Base-by-base conservation (phyloP, 2,888 invertebrate species). In the Sinotaia quadrata region DNA sequence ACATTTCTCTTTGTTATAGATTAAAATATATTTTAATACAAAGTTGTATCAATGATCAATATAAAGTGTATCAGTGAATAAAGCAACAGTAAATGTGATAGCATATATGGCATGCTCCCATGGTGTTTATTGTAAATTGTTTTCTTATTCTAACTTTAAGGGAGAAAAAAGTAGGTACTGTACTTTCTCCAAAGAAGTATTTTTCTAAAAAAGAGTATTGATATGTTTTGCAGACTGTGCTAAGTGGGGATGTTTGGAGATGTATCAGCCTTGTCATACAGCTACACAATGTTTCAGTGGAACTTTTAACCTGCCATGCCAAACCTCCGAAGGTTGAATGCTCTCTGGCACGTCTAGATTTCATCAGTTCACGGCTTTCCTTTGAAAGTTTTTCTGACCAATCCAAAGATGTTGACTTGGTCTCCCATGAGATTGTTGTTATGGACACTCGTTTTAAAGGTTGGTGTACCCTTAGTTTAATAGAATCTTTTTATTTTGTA, bases 331-430 rank as follows among this genome's bases (percentile, higher is more conserved):
- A 71, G 24, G 69, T 36, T 57, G 84, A 85, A 63, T 75, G 72
- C 33, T 84, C 90, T 15, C 90, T 98, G 57, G 95, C 96, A 1
- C 94, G 94, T 81, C 92, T 97, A 72, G 95, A 97, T 89, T 97
- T 98, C 87, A 94, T 97, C 76, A 94, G 94, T 88, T 97, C 97
- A 0, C 92, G 93, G 24, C 90, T 98, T 54, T 93, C 94, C 51
- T 92, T 95, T 63, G 96, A 97, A 86, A 93, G 93, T 4, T 93
- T 93, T 85, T 95, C 95, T 79, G 96, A 97, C 88, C 92, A 94
- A 57, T 93, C 95, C 18, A 95, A 95, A 88, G 97, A 97, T 83
- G 92, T 97, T 62, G 97, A 97, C 88, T 90, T 98, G 27, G 95
- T 96, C 0, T 97, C 97, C 0, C 94, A 94, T 89, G 96, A 95